Evolutionary conservation across 2,888 invertebrate species (phyloP).

Genomic region (Agrilus cyanescens): DNA sequence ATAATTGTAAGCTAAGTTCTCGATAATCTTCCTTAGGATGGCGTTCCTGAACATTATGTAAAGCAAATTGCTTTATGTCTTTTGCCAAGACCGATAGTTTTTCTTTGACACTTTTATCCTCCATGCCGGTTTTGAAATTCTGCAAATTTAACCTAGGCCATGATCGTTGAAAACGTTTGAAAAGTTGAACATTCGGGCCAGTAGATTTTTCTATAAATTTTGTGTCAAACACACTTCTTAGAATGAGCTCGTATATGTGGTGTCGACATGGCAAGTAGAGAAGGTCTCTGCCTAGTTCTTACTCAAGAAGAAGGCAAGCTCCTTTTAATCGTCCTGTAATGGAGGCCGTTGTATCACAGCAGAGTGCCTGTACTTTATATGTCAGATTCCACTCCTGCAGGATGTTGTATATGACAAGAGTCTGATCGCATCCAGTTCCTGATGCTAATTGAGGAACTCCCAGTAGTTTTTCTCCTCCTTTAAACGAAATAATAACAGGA

Average conservation of each 20-base stretch:
- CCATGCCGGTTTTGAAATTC: constrained; percentile 1
- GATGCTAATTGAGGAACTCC: constrained; percentile 13
- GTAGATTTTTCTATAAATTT: constrained; percentile 12
- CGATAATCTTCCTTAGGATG: not conserved
- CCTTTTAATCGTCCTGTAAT: constrained; percentile 19
- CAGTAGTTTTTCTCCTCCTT: constrained; percentile 17
- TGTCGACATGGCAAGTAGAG: constrained; percentile 19
- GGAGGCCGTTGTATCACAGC: constrained; percentile 21
- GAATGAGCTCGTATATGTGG: constrained; percentile 19
- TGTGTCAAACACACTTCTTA: constrained; percentile 16
- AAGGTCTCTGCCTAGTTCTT: constrained; percentile 16
- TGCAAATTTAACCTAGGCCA: constrained; percentile 13
- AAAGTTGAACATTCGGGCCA: constrained; percentile 16
- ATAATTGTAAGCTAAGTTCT: not conserved
- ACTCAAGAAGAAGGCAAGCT: constrained; percentile 19
- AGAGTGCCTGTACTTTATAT: constrained; percentile 16
- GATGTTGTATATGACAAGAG: constrained; percentile 7
- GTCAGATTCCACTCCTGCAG: constrained; percentile 16
- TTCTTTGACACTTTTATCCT: not conserved
- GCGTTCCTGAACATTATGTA: not conserved
- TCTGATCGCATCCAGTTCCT: constrained; percentile 14
- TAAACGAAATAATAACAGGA: constrained; percentile 17
- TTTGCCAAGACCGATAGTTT: not conserved
- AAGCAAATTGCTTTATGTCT: not conserved
- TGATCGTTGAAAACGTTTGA: constrained; percentile 15